Evolutionary conservation across 2,888 invertebrate species (phyloP), one percentile per base, ranked within the genome.

Genomic region (Calliopum simillimum): DNA sequence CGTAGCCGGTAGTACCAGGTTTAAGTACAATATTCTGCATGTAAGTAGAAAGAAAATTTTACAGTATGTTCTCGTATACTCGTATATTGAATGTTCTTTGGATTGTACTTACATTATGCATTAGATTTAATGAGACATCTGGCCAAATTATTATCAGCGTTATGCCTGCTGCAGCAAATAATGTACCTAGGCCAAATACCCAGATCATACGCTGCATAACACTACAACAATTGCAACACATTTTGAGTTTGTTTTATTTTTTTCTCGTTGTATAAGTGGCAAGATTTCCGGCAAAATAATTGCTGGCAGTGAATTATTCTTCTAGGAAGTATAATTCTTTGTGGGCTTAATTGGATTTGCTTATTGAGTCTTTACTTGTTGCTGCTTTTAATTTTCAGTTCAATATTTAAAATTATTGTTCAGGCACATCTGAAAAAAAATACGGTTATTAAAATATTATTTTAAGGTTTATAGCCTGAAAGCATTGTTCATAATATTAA

Each of bases 21-120:
- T 90, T 86, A 46, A 95, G 81, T 12, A 87, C 85, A 79, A 95
- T 87, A 88, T 92, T 88, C 93, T 94, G 59, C 13, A 14, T 23
- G 2, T 2, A 63, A 63, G n/a, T 2, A 0, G 4, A 16, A 33
- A 43, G 1, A 64, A 0, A 21, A 19, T 33, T 8, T 8, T 33
- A 6, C 16, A 67, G 12, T 66, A 43, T 66, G 16, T 43, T 67
- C 4, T 67, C 19, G 4, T 43, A 33, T 21, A 25, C 21, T 44
- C 14, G 16, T 16, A 21, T 68, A 16, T 44, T 19, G 13, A 33
- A 33, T 33, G 5, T 33, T 33, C 33, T 33, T 33, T 6, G 8
- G 8, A 6, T 33, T 33, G 33, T 33, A 72, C 81, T 81, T 71
- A 86, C 86, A 73, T 81, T 79, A 70, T 79, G 77, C 11, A 84